These are phyloP conservation scores for Kradibia gibbosae DNA, from an alignment of 1,140 invertebrate genomes.

Conservation along the genomic window DNA sequence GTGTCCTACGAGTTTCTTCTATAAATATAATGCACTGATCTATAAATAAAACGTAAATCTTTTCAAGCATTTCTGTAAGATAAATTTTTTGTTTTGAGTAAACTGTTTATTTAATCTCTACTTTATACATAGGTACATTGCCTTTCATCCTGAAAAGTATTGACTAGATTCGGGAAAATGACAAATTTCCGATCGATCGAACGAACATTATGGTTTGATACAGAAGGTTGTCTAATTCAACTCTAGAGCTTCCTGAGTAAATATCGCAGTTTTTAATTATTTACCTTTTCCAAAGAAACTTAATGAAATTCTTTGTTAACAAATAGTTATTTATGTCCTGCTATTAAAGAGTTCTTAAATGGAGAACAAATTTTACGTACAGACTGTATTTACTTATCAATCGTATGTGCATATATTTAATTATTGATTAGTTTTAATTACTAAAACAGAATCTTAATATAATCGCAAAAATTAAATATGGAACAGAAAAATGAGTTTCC, in stretches of 20 bases:
- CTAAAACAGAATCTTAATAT: neutral
- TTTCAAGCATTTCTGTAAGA: constrained; percentile 35
- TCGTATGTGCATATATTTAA: neutral
- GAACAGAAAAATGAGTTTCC: neutral
- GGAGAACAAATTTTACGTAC: neutral
- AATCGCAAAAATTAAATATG: neutral
- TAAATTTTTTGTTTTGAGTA: constrained; percentile 46
- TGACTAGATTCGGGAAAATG: constrained; percentile 41
- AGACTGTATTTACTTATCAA: neutral
- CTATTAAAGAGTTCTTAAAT: constrained; percentile 20
- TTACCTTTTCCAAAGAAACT: constrained; percentile 7
- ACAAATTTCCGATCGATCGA: constrained; percentile 38
- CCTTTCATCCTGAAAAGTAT: constrained; percentile 29
- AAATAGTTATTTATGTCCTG: neutral
- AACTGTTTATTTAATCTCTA: constrained; percentile 48
- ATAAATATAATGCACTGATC: constrained; percentile 50
- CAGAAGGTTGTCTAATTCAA: neutral
- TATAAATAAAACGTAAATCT: constrained; percentile 37
- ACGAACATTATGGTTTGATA: constrained; percentile 21
- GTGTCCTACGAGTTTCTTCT: constrained; percentile 42
- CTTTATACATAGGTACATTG: constrained; percentile 61
- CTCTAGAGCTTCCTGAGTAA: constrained; percentile 24
- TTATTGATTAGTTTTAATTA: neutral
- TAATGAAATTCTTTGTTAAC: constrained; percentile 13
- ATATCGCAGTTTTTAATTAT: constrained; percentile 16